Evolutionary conservation across 1,140 invertebrate genomes (phyloP).

Genomic region (Olivierus martensii): DNA sequence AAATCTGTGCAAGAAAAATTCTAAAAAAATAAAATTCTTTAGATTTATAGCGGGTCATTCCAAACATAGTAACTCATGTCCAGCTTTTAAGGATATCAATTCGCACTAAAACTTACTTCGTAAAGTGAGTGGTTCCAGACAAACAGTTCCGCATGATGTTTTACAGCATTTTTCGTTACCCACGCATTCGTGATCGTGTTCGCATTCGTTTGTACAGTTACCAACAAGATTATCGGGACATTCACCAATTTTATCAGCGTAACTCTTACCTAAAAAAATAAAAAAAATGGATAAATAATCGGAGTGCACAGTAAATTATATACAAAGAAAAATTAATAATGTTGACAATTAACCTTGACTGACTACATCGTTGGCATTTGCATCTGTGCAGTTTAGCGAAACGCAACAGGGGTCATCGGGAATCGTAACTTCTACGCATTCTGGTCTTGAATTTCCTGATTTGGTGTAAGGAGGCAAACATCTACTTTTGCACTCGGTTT

Average conservation of each 20-base stretch:
- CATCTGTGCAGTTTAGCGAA: constrained; percentile 41
- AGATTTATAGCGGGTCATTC: too few relatives aligned
- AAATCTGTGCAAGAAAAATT: too few relatives aligned
- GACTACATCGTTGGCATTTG: not conserved
- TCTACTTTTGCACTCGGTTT: constrained; percentile 11
- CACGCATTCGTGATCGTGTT: constrained; percentile 20
- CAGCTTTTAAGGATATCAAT: too few relatives aligned
- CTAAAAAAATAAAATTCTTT: too few relatives aligned
- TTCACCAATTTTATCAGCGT: constrained; percentile 9
- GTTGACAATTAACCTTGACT: too few relatives aligned
- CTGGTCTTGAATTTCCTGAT: constrained; percentile 36
- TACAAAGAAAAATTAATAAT: too few relatives aligned
- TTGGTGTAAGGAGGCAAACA: constrained; percentile 17
- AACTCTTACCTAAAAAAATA: not conserved
- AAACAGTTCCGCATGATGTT: constrained; percentile 19
- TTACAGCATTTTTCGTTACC: constrained; percentile 20
- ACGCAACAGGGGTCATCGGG: constrained; percentile 63
- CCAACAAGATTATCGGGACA: not conserved
- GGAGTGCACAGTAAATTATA: too few relatives aligned
- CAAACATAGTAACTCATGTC: not conserved
- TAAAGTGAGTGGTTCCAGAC: constrained; percentile 3
- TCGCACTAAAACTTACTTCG: not conserved
- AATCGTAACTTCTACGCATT: constrained; percentile 50
- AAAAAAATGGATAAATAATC: not conserved
- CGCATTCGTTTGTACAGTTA: constrained; percentile 10